phyloP scores from a whole-genome alignment of 2,888 invertebrate genomes.

The Odontomyia ornata region DNA sequence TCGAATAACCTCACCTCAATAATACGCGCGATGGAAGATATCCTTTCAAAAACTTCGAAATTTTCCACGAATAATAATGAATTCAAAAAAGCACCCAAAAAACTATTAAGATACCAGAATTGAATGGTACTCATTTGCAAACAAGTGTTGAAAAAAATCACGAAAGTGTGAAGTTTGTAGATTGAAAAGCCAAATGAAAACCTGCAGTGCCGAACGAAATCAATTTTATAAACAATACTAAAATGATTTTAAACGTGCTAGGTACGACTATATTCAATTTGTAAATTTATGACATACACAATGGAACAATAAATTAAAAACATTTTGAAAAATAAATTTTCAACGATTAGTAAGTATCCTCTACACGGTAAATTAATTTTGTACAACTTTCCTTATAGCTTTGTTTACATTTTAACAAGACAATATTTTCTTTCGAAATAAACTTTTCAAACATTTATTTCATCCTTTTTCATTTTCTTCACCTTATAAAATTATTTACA shows the following conservation, averaged over 20 bases:
- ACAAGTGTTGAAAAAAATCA: too few relatives aligned
- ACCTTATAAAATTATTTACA: constrained; percentile 44
- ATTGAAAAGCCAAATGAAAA: too few relatives aligned
- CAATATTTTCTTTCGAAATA: not conserved
- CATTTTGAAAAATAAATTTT: constrained; percentile 4
- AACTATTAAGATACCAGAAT: too few relatives aligned
- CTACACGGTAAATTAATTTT: constrained; percentile 17
- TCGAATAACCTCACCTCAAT: too few relatives aligned
- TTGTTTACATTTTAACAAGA: constrained; percentile 13
- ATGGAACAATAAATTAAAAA: constrained; percentile 28
- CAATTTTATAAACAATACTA: not conserved
- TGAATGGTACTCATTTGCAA: too few relatives aligned
- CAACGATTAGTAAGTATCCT: not conserved
- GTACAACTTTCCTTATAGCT: constrained; percentile 11
- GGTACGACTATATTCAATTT: constrained; percentile 13
- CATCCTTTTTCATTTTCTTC: constrained; percentile 5
- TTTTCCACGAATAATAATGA: too few relatives aligned
- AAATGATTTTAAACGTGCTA: not conserved
- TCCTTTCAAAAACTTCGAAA: too few relatives aligned
- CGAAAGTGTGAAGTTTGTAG: too few relatives aligned
- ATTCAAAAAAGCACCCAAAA: too few relatives aligned
- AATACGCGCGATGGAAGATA: too few relatives aligned
- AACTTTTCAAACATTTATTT: constrained; percentile 17
- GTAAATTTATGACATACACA: constrained; percentile 11
- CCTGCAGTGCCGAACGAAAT: not conserved